Evolutionary conservation across 2,113 vertebrate species (phyloP), one percentile per base, ranked within the genome.

Genomic region (Scortum barcoo): DNA sequence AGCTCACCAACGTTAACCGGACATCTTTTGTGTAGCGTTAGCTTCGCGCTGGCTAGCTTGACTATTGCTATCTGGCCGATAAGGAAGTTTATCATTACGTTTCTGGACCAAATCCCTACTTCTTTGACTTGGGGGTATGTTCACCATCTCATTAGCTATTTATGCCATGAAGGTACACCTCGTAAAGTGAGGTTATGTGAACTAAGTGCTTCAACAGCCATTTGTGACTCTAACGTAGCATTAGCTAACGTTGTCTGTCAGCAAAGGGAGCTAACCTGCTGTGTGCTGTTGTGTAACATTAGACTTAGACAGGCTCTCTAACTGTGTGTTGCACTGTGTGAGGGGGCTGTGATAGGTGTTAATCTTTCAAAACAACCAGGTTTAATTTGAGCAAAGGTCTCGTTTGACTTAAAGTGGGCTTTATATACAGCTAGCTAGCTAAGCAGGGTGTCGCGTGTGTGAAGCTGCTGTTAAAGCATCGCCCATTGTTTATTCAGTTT

Each of bases 401-500:
- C 1, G 2, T 48, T 19, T 28, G 16, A 3, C 11, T 28, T 16
- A 0, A 13, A 38, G 11, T 24, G 48, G 4, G 30, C 33, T 54
- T 1, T 28, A 46, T 9, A 3, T 56, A 13, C 3, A 38, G 66
- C 72, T 66, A 81, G 16, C 58, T 13, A 88, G 82, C 86, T 86
- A 85, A 71, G 19, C 12, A 20, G n/a, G 76, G 72, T 83, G 61
- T 75, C 72, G 30, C 50, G 62, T 85, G 78, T 74, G 66, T 67
- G 7, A 19, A 57, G 16, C 63, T 30, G 57, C 17, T 36, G 33
- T 36, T 36, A 13, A 26, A 82, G 76, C 83, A 66, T 68, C 83
- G 73, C 72, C 85, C 56, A 88, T 93, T 90, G 90, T 93, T 89
- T 85, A 85, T 86, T 83, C 72, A 86, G 53, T 28, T 13, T 61